Evolutionary conservation across 2,888 invertebrate species (phyloP).

Genomic region (Drosophila nr. medialis): DNA sequence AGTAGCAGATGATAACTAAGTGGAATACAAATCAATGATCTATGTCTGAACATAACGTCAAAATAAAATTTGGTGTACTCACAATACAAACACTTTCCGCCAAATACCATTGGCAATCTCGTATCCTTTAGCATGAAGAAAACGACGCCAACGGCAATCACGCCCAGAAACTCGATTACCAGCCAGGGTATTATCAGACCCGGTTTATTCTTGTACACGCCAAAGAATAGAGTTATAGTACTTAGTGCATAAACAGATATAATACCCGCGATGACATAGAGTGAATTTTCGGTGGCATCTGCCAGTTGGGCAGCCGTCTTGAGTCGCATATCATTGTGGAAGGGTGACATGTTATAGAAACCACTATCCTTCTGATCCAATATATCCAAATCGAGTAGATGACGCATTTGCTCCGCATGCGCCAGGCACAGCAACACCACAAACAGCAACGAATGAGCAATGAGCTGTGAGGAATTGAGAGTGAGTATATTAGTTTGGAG

Average conservation of each 20-base stretch:
- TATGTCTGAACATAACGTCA: background rate
- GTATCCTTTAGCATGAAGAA: constrained; percentile 79
- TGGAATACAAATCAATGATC: background rate
- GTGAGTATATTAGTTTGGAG: background rate
- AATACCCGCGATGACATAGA: constrained; percentile 78
- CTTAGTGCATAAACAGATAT: constrained; percentile 80
- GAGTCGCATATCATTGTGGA: constrained; percentile 82
- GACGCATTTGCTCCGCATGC: constrained; percentile 84
- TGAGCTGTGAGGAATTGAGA: constrained; percentile 68
- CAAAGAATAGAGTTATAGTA: constrained; percentile 82
- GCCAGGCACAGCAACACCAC: constrained; percentile 83
- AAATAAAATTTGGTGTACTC: constrained; percentile 43
- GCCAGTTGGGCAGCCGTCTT: constrained; percentile 82
- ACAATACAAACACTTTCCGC: constrained; percentile 82
- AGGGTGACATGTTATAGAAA: constrained; percentile 82
- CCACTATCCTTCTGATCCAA: constrained; percentile 84
- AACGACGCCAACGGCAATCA: constrained; percentile 70
- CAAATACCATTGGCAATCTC: constrained; percentile 75
- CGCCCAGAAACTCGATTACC: constrained; percentile 81
- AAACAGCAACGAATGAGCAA: constrained; percentile 83
- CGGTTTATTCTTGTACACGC: constrained; percentile 82
- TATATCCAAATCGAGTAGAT: constrained; percentile 83
- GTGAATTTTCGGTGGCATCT: constrained; percentile 79
- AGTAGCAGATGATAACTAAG: constrained; percentile 78
- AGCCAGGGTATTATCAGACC: constrained; percentile 84